These are phyloP conservation scores for Cetonia aurata DNA, from an alignment of 2,888 invertebrate species.

Conservation along the genomic window DNA sequence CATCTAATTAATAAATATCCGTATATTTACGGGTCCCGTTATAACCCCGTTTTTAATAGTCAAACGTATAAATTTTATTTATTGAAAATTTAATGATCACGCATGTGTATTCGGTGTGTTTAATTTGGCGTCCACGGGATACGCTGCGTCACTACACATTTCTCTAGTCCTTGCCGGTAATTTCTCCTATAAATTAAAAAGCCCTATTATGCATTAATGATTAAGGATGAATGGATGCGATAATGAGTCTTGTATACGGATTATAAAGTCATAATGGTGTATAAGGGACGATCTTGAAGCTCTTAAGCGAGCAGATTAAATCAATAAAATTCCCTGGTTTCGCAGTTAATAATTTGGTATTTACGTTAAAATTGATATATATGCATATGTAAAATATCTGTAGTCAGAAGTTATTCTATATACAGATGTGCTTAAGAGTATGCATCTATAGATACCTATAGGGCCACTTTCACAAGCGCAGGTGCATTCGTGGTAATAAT, in stretches of 20 bases:
- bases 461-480: constrained; percentile 34
- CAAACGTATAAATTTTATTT: constrained; percentile 36
- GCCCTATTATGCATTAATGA: constrained; percentile 17
- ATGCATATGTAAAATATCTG: neutral
- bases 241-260: constrained; percentile 1
- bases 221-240: constrained; percentile 5
- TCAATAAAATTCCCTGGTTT: constrained; percentile 1
- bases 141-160: neutral
- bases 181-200: constrained; percentile 39
- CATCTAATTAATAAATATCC: constrained; percentile 41
- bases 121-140: constrained; percentile 21
- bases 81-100: constrained; percentile 29
- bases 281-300: constrained; percentile 1
- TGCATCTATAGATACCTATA: constrained; percentile 5
- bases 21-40: constrained; percentile 17
- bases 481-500: constrained; percentile 28
- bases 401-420: constrained; percentile 15
- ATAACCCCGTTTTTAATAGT: constrained; percentile 29
- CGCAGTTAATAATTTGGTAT: constrained; percentile 23
- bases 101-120: constrained; percentile 19
- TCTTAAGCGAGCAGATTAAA: constrained; percentile 8
- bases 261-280: neutral
- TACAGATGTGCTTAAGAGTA: constrained; percentile 4
- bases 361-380: constrained; percentile 8
- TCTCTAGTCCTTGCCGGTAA: neutral